Conservation (phyloP, 2,113 vertebrate genomes). For the Hyperoodon ampullatus region DNA sequence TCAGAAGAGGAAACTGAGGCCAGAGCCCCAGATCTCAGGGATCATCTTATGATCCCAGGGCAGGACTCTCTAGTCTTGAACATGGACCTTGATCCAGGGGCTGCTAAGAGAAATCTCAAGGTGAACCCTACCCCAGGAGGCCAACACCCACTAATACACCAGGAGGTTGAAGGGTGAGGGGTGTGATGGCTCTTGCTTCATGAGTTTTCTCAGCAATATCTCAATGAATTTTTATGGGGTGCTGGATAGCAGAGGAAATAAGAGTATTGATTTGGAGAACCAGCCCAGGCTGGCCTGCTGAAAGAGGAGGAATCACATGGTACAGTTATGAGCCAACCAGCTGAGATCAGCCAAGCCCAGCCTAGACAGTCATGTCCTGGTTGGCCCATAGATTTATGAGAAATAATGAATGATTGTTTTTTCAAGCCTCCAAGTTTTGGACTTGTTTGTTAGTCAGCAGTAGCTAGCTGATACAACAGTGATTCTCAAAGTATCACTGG, state of each 20-base stretch:
- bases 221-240: neutral
- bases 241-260: neutral
- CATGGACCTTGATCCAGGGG: neutral
- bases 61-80: neutral
- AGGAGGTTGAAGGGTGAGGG: neutral
- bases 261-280: neutral
- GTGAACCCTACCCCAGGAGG: neutral
- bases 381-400: neutral
- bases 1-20: neutral
- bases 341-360: neutral
- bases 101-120: neutral
- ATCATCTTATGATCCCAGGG: neutral
- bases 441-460: constrained; percentile 10
- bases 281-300: neutral
- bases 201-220: neutral
- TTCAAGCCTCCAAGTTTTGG: neutral
- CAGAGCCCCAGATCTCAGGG: neutral
- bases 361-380: neutral
- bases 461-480: neutral
- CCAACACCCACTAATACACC: neutral
- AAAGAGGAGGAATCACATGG: neutral
- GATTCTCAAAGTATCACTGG: neutral
- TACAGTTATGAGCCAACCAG: neutral
- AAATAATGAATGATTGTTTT: neutral
- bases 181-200: neutral